phyloP scores from a whole-genome alignment of 2,888 invertebrate species.

The Augiades crinisus region DNA sequence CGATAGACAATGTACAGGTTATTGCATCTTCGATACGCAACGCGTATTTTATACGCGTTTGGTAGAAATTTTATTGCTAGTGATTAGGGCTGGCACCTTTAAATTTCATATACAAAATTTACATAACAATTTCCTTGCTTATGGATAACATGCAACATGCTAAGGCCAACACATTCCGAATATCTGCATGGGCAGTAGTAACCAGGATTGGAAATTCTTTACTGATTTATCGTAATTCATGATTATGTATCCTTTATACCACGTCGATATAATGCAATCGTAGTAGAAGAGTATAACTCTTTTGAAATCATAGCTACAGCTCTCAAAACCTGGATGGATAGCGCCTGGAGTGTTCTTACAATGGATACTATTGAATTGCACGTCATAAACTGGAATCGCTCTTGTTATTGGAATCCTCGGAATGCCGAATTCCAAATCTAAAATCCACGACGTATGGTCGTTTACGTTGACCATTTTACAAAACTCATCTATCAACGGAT shows the following conservation, averaged over 20 bases:
- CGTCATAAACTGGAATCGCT: conserved; percentile 53
- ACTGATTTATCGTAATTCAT: conserved; percentile 51
- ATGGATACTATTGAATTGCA: conserved; percentile 52
- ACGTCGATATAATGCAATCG: conserved; percentile 52
- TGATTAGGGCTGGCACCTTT: conserved; percentile 3
- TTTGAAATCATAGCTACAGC: conserved; percentile 52
- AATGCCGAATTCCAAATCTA: conserved; percentile 62
- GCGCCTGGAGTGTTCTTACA: conserved; percentile 55
- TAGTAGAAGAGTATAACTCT: conserved; percentile 53
- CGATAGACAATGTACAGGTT: neutral
- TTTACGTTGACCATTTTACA: conserved; percentile 47
- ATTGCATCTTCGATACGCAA: conserved; percentile 19
- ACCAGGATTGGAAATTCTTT: conserved; percentile 60
- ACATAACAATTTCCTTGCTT: conserved; percentile 4
- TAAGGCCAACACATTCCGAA: conserved; percentile 65
- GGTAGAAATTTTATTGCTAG: neutral
- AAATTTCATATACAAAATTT: conserved; percentile 32
- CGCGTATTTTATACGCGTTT: conserved; percentile 13
- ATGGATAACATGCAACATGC: conserved; percentile 30
- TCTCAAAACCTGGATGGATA: conserved; percentile 60
- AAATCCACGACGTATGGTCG: conserved; percentile 49
- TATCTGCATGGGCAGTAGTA: conserved; percentile 50
- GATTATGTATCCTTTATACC: conserved; percentile 55
- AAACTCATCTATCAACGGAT: conserved; percentile 57
- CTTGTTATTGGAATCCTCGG: conserved; percentile 47